phyloP scores from a whole-genome alignment of 1,140 invertebrate genomes.

The Nasonia giraulti region DNA sequence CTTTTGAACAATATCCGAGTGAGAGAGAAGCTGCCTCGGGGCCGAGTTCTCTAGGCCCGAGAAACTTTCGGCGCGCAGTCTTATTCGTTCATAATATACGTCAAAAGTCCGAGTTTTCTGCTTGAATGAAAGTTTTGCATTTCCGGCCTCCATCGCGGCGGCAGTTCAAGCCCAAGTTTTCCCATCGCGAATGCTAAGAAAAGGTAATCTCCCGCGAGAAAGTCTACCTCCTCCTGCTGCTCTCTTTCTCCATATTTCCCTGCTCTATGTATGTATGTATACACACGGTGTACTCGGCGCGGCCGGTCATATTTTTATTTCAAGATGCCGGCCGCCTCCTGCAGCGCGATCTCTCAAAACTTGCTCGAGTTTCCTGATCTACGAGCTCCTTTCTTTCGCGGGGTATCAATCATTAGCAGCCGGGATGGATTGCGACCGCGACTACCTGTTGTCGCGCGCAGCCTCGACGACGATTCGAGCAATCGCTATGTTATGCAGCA shows the following conservation, averaged over 20 bases:
- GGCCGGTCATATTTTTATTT: slow-evolving; percentile 22
- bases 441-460: not conserved
- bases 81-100: slow-evolving; percentile 46
- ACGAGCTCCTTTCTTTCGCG: not conserved
- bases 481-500: too few species aligned
- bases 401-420: not conserved
- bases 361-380: not conserved
- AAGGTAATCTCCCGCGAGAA: slow-evolving; percentile 39
- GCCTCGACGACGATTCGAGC: too few species aligned
- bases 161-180: slow-evolving; percentile 35
- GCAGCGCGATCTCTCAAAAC: not conserved
- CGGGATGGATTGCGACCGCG: not conserved
- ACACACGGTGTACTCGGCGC: too few species aligned
- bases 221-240: not conserved
- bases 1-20: slow-evolving; percentile 42
- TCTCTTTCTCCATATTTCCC: not conserved
- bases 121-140: slow-evolving; percentile 45
- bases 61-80: slow-evolving; percentile 38
- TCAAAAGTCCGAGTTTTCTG: slow-evolving; percentile 46
- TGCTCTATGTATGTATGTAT: not conserved
- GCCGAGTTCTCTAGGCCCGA: slow-evolving; percentile 31
- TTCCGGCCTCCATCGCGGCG: slow-evolving; percentile 20
- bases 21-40: not conserved
- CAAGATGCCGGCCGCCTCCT: not conserved
- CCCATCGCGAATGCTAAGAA: slow-evolving; percentile 37